Percentiles rank a stretch among this genome's conserved stretches.
These are phyloP conservation scores for Toxotes chatareus DNA, from an alignment of 2,113 vertebrate genomes.

Conservation along the genomic window DNA sequence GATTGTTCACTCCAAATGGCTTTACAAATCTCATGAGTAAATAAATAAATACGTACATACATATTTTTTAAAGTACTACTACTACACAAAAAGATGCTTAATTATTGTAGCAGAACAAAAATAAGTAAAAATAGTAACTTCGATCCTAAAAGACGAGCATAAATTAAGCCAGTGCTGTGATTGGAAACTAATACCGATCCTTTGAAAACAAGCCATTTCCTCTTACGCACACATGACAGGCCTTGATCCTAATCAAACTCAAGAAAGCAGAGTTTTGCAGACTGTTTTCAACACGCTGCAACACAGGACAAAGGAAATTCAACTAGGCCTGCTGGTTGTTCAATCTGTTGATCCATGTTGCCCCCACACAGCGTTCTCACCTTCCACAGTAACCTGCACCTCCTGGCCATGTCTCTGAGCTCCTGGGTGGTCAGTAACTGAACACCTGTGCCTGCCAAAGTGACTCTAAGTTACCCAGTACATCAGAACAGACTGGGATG, in stretches of 20 bases:
- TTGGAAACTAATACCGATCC: neutral
- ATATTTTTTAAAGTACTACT: neutral
- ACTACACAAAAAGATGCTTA: neutral
- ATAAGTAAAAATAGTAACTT: neutral
- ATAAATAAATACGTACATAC: neutral
- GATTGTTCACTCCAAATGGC: neutral
- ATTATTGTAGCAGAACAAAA: neutral
- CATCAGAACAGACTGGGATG: constrained; percentile 30
- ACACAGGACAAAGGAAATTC: constrained; percentile 46
- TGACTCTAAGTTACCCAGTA: constrained; percentile 57
- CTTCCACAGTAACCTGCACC: constrained; percentile 78
- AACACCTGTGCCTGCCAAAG: constrained; percentile 61
- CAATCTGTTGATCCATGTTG: constrained; percentile 57
- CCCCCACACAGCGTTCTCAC: constrained; percentile 68
- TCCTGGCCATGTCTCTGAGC: constrained; percentile 45
- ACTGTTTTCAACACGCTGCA: constrained; percentile 27
- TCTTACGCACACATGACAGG: constrained; percentile 15
- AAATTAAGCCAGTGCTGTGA: constrained; percentile 6
- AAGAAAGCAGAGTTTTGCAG: constrained; percentile 36
- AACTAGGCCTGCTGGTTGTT: constrained; percentile 45
- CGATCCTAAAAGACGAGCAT: neutral
- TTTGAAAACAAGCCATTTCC: constrained; percentile 16
- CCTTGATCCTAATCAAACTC: constrained; percentile 41
- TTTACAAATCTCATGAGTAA: neutral
- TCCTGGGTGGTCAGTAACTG: constrained; percentile 73